Percentiles rank a stretch among this genome's conserved stretches.
Evolutionary conservation across 2,888 invertebrate species (phyloP).

Genomic region (Limnephilus lunatus): DNA sequence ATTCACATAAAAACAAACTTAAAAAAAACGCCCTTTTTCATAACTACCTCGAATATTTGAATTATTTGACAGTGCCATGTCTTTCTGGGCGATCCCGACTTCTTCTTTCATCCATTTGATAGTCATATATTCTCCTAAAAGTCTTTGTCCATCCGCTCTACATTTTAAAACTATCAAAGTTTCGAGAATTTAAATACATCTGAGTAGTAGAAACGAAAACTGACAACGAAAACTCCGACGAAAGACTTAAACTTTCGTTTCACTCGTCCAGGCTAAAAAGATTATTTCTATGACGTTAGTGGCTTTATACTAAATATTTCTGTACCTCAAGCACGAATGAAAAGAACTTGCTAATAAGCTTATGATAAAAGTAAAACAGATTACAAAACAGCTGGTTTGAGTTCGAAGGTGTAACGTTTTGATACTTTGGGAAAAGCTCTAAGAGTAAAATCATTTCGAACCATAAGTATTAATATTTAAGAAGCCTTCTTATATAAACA

Average conservation of each 20-base stretch:
- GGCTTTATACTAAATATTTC: not conserved
- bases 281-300: not conserved
- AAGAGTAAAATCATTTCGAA: not conserved
- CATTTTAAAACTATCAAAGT: not conserved
- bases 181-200: not conserved
- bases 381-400: not conserved
- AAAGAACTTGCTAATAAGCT: not conserved
- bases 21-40: not conserved
- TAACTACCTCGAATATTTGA: not conserved
- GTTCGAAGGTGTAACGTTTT: not conserved
- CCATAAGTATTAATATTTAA: too few species aligned
- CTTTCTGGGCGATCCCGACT: not conserved
- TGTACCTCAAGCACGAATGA: not conserved
- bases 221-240: not conserved
- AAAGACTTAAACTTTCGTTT: not conserved
- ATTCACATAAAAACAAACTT: too few species aligned
- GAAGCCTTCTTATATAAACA: too few species aligned
- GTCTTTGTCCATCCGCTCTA: not conserved
- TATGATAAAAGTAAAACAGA: not conserved
- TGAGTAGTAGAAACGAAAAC: not conserved
- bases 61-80: not conserved
- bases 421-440: not conserved
- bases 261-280: not conserved
- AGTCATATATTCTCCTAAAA: not conserved
- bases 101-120: not conserved